Conservation (phyloP, 2,888 invertebrate species). For the Mythimna ferrago region DNA sequence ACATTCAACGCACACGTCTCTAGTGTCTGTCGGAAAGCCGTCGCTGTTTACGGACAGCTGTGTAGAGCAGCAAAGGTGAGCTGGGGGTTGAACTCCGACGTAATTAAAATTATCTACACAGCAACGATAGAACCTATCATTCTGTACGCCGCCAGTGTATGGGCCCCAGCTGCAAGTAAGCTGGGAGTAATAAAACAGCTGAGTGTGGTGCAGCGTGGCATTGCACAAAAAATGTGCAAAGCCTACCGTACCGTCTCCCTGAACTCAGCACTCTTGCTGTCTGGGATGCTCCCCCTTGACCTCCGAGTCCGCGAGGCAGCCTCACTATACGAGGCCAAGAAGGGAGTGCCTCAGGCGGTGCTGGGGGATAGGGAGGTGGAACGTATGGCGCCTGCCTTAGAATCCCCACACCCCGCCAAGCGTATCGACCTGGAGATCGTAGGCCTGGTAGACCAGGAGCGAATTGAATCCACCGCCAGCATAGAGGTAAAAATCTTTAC, state of each 20-base stretch:
- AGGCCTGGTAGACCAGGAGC: no score
- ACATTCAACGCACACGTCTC: no score
- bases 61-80: background rate
- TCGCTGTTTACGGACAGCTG: background rate
- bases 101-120: no score
- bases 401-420: no score
- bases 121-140: no score
- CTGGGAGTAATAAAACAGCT: slow-evolving; percentile 15
- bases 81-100: background rate
- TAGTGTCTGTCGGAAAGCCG: no score
- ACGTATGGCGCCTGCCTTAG: no score
- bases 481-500: no score
- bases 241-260: slow-evolving; percentile 48
- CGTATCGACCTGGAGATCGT: no score
- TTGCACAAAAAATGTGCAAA: slow-evolving; percentile 39
- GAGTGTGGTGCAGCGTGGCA: slow-evolving; percentile 20
- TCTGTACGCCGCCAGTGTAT: slow-evolving; percentile 40
- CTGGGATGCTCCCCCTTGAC: slow-evolving; percentile 3
- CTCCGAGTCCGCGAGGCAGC: background rate
- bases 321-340: background rate
- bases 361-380: no score
- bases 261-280: background rate
- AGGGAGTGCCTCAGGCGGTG: background rate
- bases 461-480: no score
- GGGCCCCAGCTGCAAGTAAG: slow-evolving; percentile 32